These are phyloP conservation scores for Trachelus tabidus DNA, from an alignment of 2,888 invertebrate genomes.

Conservation along the genomic window DNA sequence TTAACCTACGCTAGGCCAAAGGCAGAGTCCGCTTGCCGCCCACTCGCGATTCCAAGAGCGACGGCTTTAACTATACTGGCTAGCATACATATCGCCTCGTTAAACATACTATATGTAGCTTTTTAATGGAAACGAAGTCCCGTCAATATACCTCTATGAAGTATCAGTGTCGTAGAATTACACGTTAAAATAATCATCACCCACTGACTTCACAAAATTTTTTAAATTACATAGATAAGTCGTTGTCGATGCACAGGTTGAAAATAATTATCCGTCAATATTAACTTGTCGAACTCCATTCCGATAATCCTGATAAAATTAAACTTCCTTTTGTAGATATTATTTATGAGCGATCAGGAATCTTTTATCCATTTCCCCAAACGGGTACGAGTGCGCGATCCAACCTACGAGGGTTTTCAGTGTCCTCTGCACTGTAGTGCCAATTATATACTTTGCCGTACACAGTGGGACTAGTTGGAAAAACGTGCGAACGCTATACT, in stretches of 20 bases:
- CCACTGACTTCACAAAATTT: not conserved
- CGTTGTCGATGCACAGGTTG: not conserved
- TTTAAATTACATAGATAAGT: not conserved
- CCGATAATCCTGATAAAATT: not conserved
- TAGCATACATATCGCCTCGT: not conserved
- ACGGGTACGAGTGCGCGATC: not conserved
- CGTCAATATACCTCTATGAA: not conserved
- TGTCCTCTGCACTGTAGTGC: not conserved
- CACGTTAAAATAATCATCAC: not conserved
- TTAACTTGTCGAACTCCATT: not conserved
- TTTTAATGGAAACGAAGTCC: not conserved
- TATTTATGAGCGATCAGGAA: not conserved
- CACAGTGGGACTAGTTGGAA: not conserved
- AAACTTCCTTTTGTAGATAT: not conserved
- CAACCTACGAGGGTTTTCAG: not conserved
- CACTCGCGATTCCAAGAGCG: not conserved
- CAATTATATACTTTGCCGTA: not conserved
- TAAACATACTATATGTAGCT: not conserved
- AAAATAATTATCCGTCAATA: not conserved
- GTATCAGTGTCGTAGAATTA: not conserved
- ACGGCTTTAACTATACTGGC: not conserved
- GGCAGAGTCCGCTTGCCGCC: not conserved
- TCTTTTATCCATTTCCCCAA: not conserved
- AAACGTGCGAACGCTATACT: not conserved
- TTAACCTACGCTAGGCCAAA: slow-evolving; percentile 37